phyloP scores from a whole-genome alignment of 2,888 invertebrate genomes.

The Chrysopilus asiliformis region DNA sequence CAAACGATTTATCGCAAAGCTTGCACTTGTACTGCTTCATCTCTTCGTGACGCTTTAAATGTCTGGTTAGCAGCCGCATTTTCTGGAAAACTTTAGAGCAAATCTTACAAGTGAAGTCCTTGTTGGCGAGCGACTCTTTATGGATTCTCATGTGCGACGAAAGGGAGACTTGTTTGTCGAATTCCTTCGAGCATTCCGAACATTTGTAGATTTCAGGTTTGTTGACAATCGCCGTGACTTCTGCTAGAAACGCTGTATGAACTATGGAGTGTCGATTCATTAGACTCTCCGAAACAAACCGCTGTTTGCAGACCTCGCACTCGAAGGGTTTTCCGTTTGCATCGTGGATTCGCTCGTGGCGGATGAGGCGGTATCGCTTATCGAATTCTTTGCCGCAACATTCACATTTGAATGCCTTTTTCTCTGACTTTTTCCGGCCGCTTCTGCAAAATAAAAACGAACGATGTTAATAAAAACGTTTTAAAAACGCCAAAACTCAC shows the following conservation, averaged over 20 bases:
- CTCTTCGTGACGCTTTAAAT: slow-evolving; percentile 41
- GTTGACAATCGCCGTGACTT: slow-evolving; percentile 19
- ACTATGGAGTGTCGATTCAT: slow-evolving; percentile 23
- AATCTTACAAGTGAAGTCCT: slow-evolving; percentile 33
- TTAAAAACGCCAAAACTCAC: too few species aligned
- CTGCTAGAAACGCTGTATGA: slow-evolving; percentile 31
- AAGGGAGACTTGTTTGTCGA: slow-evolving; percentile 40
- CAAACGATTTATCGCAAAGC: slow-evolving; percentile 44
- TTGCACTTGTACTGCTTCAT: slow-evolving; percentile 41
- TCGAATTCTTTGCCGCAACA: slow-evolving; percentile 39
- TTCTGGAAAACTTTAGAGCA: slow-evolving; percentile 38
- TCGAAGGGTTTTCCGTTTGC: slow-evolving; percentile 21
- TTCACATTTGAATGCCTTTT: slow-evolving; percentile 24
- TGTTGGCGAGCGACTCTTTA: slow-evolving; percentile 20
- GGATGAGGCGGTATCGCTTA: slow-evolving; percentile 35
- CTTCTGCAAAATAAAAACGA: neutral
- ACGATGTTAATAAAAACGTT: too few species aligned
- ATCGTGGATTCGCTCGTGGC: slow-evolving; percentile 21
- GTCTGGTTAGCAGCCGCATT: slow-evolving; percentile 37
- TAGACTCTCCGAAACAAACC: slow-evolving; percentile 22
- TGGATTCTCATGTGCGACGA: slow-evolving; percentile 35
- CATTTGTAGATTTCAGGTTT: slow-evolving; percentile 31
- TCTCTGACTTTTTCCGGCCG: neutral
- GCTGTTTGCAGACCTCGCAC: slow-evolving; percentile 26
- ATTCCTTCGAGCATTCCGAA: slow-evolving; percentile 40